Conservation (phyloP, 2,113 vertebrate species). For the Thamnophis sirtalis region DNA sequence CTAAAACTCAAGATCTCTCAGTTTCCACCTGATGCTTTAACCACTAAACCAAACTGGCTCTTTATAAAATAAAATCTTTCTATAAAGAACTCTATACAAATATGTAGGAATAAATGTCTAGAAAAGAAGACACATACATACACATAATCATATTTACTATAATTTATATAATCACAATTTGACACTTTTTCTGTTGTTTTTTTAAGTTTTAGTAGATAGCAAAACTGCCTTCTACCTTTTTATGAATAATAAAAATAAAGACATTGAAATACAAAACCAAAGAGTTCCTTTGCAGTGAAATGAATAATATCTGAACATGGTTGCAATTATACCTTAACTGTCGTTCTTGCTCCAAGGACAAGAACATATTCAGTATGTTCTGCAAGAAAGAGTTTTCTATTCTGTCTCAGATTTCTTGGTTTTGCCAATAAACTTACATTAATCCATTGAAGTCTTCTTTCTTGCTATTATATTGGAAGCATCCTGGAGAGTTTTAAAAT, state of each 20-base stretch:
- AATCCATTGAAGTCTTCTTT: constrained; percentile 28
- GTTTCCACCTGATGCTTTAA: too few species aligned
- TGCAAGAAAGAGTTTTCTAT: constrained; percentile 25
- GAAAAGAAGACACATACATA: too few species aligned
- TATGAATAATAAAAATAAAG: constrained; percentile 20
- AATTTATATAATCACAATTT: not conserved
- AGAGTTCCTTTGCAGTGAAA: constrained; percentile 40
- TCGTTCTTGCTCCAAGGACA: constrained; percentile 39
- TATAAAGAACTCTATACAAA: not conserved
- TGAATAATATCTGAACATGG: constrained; percentile 34
- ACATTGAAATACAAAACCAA: not conserved
- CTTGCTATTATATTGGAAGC: constrained; percentile 48
- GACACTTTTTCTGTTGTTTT: too few species aligned
- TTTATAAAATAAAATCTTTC: not conserved
- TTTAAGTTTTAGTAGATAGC: not conserved
- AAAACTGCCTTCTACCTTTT: constrained; percentile 33
- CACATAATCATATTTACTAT: not conserved
- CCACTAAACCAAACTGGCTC: not conserved
- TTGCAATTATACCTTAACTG: constrained; percentile 38
- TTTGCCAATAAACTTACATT: constrained; percentile 23
- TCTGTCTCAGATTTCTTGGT: constrained; percentile 42
- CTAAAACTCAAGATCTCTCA: too few species aligned
- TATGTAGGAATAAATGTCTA: not conserved
- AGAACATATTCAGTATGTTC: constrained; percentile 32
- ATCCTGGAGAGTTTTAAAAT: constrained; percentile 28